These are phyloP conservation scores for Falco cherrug DNA, from an alignment of 2,797 vertebrate species.

Conservation along the genomic window DNA sequence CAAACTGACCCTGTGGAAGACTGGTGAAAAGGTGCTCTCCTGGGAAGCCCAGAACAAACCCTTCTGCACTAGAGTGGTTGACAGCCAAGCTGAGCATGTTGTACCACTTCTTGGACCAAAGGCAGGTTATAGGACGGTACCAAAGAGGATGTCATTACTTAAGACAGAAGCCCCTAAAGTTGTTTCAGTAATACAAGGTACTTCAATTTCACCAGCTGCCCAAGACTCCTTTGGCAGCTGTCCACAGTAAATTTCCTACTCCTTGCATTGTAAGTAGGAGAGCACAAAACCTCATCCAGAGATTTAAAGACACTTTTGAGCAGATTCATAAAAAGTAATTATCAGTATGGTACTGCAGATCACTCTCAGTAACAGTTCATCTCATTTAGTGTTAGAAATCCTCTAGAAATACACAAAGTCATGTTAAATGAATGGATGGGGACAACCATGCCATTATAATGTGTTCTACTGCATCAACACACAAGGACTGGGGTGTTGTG, in stretches of 20 bases:
- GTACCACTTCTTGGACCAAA: not conserved
- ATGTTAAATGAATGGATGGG: not conserved
- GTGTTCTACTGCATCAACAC: not conserved
- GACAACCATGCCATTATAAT: not conserved
- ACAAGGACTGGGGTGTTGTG: not conserved
- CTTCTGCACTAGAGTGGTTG: not conserved
- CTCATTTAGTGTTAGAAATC: not conserved
- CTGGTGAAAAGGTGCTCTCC: not conserved
- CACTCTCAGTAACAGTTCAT: not conserved
- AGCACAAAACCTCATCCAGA: not conserved
- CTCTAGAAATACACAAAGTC: not conserved
- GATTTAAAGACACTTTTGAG: not conserved
- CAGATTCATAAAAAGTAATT: not conserved
- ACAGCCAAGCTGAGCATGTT: not conserved
- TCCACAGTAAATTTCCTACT: not conserved
- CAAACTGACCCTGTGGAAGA: not conserved
- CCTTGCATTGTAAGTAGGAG: not conserved
- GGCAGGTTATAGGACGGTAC: not conserved
- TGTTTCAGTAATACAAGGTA: not conserved
- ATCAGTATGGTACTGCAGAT: not conserved
- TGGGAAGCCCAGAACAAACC: not conserved
- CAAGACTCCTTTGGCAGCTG: not conserved
- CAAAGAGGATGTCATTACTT: not conserved
- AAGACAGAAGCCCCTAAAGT: not conserved
- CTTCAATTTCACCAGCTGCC: not conserved